These are phyloP conservation scores for Microcebus murinus DNA, from an alignment of 2,113 vertebrate genomes.

Conservation along the genomic window DNA sequence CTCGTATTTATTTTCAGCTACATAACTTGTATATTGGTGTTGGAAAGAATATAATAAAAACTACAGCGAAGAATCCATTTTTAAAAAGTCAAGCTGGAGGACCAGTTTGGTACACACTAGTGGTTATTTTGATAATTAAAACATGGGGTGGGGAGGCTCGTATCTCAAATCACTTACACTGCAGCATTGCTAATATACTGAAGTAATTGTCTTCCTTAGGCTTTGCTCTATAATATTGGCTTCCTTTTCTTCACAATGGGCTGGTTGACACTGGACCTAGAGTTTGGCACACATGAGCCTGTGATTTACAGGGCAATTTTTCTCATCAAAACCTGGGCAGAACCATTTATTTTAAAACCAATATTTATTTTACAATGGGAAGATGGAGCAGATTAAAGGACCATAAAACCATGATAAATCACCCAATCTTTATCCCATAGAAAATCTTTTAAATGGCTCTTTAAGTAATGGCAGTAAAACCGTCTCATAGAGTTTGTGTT, in stretches of 20 bases:
- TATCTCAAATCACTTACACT: conserved; percentile 34
- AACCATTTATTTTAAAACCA: conserved; percentile 77
- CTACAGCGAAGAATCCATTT: not conserved
- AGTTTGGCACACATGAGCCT: conserved; percentile 42
- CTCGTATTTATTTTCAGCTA: conserved; percentile 60
- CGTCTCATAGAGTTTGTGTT: conserved; percentile 50
- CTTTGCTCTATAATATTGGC: conserved; percentile 72
- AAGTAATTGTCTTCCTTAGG: conserved; percentile 59
- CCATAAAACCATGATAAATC: conserved; percentile 71
- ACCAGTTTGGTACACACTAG: not conserved
- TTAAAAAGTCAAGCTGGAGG: not conserved
- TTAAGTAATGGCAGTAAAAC: conserved; percentile 70
- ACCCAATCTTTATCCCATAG: conserved; percentile 66
- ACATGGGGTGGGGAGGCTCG: not conserved
- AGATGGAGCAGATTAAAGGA: conserved; percentile 77
- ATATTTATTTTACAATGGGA: conserved; percentile 77
- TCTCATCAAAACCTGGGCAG: conserved; percentile 71
- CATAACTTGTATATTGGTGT: conserved; percentile 32
- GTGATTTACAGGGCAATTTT: conserved; percentile 51
- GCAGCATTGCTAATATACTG: conserved; percentile 55
- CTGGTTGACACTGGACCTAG: conserved; percentile 60
- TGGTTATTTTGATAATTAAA: conserved; percentile 64
- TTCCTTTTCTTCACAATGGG: conserved; percentile 67
- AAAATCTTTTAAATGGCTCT: conserved; percentile 74
- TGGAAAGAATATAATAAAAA: conserved; percentile 23